Base-by-base conservation (phyloP, 2,888 invertebrate species). In the Campopleginae sp. region DNA sequence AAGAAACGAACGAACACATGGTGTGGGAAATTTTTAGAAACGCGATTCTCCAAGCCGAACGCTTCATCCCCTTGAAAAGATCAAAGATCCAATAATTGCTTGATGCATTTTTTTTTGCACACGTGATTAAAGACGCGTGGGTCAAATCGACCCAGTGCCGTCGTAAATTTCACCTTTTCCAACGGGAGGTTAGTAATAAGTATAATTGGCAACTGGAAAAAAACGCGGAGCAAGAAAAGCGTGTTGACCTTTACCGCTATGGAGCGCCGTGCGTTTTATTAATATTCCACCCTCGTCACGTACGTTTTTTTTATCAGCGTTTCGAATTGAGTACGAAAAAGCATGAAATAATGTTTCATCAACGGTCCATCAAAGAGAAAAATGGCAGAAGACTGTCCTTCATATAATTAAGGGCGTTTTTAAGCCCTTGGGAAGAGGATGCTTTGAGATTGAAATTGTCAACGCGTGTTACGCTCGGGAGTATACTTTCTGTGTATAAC, bases 371-470 rank as follows among this genome's bases (percentile, higher is more conserved):
- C 27, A 58, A 58, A 27, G 58, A 27, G 6, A 27, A 58, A 58
- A 10, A 23, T 12, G 27, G 5, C 14, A 1, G 14, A 58, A 14
- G 27, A 27, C 0, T 58, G 27, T 58, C 17, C 17, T 23, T 58
- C 6, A 14, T 14, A 58, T 10, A 23, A 17, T 68, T 12, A 19
- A 38, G 8, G 42, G 19, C n/a, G n/a, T 65, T 38, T 42, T 12
- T 12, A 42, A 42, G 27, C 54, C 38, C 27, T n/a, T 54, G 46
- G 44, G 74, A 27, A 63, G 54, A 42, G 51, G 31, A 51, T 42
- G 12, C 27, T 66, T 54, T 14, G 38, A 38, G 38, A 65, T 61
- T 48, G 33, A 33, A 66, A 63, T 65, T 51, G 54, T 66, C 54
- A 75, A 48, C 38, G 38, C 38, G 48, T n/a, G 19, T 61, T 31